phyloP scores from a whole-genome alignment of 2,797 vertebrate genomes.

The Rhodeus uyekii region DNA sequence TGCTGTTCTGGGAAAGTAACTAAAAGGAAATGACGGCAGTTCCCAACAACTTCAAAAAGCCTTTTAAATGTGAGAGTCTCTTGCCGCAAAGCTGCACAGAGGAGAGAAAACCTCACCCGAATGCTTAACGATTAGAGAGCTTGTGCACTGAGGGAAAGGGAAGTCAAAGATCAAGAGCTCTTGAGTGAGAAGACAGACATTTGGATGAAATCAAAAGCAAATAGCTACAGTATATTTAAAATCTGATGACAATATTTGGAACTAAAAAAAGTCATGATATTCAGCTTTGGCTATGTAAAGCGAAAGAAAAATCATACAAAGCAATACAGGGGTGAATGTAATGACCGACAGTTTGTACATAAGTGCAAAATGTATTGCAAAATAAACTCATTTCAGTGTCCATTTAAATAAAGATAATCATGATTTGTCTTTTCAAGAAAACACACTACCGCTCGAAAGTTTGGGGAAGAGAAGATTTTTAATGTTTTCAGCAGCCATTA shows the following conservation, averaged over 20 bases:
- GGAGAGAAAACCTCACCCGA: constrained; percentile 27
- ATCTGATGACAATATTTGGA: background rate
- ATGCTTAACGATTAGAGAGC: constrained; percentile 14
- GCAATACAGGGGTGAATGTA: background rate
- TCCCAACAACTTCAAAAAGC: constrained; percentile 44
- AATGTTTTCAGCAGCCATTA: background rate
- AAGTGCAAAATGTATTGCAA: background rate
- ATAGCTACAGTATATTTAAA: background rate
- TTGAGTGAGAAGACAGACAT: constrained; percentile 6
- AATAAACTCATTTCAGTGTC: background rate
- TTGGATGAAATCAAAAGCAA: constrained; percentile 24
- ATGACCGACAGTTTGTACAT: background rate
- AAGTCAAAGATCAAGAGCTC: constrained; percentile 46
- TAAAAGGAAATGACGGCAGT: constrained; percentile 44
- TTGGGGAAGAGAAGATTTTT: background rate
- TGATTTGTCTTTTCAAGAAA: background rate
- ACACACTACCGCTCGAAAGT: background rate
- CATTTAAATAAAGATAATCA: too few relatives aligned
- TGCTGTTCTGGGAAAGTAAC: constrained; percentile 45
- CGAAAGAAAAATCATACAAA: background rate
- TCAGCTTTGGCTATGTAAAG: background rate
- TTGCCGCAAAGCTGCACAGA: background rate
- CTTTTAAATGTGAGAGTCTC: constrained; percentile 39
- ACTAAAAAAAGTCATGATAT: background rate
- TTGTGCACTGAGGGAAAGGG: constrained; percentile 1